Base-by-base conservation (phyloP, 1,140 invertebrate genomes). In the Batillaria attramentaria region DNA sequence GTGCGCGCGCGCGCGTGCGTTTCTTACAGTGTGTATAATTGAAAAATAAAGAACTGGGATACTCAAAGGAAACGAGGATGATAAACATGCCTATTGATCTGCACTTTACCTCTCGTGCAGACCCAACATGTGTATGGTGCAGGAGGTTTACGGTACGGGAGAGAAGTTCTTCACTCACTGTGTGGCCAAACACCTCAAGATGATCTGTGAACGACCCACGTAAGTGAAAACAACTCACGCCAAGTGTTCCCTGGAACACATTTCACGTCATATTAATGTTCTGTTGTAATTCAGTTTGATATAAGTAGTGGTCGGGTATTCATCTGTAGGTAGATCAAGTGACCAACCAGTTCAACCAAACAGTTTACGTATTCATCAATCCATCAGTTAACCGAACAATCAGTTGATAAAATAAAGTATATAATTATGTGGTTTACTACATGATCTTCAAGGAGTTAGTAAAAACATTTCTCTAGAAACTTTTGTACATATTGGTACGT, bases 61-160 rank as follows among this genome's bases (percentile, higher is more conserved):
- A n/a, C n/a, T n/a, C n/a, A n/a, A n/a, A n/a, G n/a, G n/a, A n/a
- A n/a, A n/a, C n/a, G n/a, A n/a, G n/a, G n/a, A n/a, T n/a, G n/a
- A n/a, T n/a, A n/a, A n/a, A n/a, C n/a, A n/a, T n/a, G n/a, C n/a
- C n/a, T n/a, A n/a, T n/a, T n/a, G n/a, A n/a, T n/a, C n/a, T n/a
- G n/a, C n/a, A n/a, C n/a, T n/a, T n/a, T n/a, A n/a, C n/a, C n/a
- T n/a, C n/a, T n/a, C n/a, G n/a, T 42, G 3, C 79, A 86, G 85
- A 42, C 84, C 84, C 20, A 86, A 86, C 77, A 83, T 86, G 76
- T 86, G 85, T 72, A 84, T 79, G 8, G 80, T 85, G 0, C 85
- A 85, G 76, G 81, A 85, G 62, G 84, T 85, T 1, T 77, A 69
- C 60, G 72, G 81, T 18, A 85, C 81, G 1, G 77, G 79, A 13